phyloP scores from a whole-genome alignment of 2,888 invertebrate species.

The Pseudococcus longispinus region DNA sequence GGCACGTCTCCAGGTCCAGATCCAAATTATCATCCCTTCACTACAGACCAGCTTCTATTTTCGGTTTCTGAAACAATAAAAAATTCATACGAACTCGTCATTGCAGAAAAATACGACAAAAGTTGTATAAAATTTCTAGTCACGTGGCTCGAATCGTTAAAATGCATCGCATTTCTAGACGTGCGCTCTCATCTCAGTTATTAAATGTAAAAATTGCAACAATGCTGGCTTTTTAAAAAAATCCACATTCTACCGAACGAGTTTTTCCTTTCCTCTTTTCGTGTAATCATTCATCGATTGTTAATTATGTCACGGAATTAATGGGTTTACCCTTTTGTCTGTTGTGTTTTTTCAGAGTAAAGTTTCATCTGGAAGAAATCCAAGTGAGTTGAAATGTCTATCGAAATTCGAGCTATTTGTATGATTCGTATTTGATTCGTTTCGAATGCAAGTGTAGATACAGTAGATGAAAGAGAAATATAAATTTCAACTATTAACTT shows the following conservation, averaged over 20 bases:
- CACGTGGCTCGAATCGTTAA: background rate
- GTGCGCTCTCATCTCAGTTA: background rate
- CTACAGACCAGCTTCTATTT: background rate
- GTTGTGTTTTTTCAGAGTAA: constrained; percentile 47
- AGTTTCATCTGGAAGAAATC: constrained; percentile 36
- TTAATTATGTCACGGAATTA: background rate
- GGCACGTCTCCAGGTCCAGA: background rate
- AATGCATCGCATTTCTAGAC: background rate
- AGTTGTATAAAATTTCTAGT: background rate
- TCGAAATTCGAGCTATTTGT: constrained; percentile 14
- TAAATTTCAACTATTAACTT: background rate
- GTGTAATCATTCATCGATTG: background rate
- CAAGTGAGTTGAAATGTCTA: constrained; percentile 41
- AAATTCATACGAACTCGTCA: background rate
- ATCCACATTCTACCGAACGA: background rate
- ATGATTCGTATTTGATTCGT: background rate
- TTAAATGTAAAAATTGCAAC: background rate
- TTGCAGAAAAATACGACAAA: background rate
- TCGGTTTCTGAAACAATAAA: background rate
- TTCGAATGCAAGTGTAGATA: background rate
- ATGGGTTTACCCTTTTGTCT: background rate
- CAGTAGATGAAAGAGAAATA: background rate
- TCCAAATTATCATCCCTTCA: background rate
- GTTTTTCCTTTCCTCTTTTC: background rate
- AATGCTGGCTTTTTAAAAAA: background rate